Conservation (phyloP, 1,140 invertebrate species). For the Hydropsyche tenuis region DNA sequence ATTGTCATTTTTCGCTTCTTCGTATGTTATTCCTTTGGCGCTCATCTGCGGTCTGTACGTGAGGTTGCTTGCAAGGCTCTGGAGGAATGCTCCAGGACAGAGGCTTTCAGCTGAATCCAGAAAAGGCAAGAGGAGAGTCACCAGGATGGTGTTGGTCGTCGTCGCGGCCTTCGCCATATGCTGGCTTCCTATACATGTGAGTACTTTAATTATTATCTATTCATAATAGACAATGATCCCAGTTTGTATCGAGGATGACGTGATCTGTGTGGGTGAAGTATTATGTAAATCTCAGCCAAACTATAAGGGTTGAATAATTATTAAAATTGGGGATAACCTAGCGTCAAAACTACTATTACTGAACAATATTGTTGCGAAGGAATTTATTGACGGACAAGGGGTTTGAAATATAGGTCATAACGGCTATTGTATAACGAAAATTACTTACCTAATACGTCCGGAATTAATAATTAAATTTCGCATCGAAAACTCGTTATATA, state of each 20-base stretch:
- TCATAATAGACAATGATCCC: not conserved
- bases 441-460: not conserved
- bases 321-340: constrained; percentile 5
- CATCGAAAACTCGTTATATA: too few species aligned
- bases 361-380: constrained; percentile 13
- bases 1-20: constrained; percentile 83
- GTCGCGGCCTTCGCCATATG: constrained; percentile 94
- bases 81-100: constrained; percentile 81
- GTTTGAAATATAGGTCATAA: constrained; percentile 16
- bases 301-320: not conserved
- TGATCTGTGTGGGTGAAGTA: not conserved
- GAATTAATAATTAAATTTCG: not conserved
- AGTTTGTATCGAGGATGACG: not conserved
- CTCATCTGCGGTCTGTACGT: constrained; percentile 90
- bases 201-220: constrained; percentile 51
- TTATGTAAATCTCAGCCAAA: not conserved
- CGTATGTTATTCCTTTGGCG: constrained; percentile 84
- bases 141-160: constrained; percentile 91
- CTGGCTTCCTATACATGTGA: constrained; percentile 94
- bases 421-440: constrained; percentile 2
- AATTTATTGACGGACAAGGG: constrained; percentile 27
- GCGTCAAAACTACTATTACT: not conserved
- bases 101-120: constrained; percentile 70
- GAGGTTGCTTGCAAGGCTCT: constrained; percentile 86
- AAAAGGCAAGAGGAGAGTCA: constrained; percentile 88